Percentiles rank a stretch among this genome's conserved stretches.
These are phyloP conservation scores for Anguilla anguilla DNA, from an alignment of 2,797 vertebrate species.

Conservation along the genomic window DNA sequence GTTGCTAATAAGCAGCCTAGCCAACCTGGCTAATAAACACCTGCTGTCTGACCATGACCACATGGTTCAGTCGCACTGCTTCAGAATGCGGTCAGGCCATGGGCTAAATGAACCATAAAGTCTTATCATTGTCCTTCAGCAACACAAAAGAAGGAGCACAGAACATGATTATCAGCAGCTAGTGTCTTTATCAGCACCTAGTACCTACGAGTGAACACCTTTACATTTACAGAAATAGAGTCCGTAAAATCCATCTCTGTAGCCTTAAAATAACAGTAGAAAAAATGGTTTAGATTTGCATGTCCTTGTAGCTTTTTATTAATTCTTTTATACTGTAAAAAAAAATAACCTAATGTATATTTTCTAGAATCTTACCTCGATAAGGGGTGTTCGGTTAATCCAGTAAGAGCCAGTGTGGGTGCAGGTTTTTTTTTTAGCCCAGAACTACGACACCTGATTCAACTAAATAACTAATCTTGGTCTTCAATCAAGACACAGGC, in stretches of 20 bases:
- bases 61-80: neutral
- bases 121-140: neutral
- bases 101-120: neutral
- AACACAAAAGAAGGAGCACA: neutral
- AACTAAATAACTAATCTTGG: neutral
- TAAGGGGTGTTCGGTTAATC: neutral
- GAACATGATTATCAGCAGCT: neutral
- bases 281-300: neutral
- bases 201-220: neutral
- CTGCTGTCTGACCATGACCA: neutral
- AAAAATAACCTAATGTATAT: no score
- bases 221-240: neutral
- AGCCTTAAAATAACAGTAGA: neutral
- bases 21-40: neutral
- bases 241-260: neutral
- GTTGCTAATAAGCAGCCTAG: neutral
- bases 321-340: neutral
- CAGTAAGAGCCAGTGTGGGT: neutral
- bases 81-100: neutral
- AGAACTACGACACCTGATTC: neutral
- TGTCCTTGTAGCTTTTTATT: neutral
- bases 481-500: neutral
- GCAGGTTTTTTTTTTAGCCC: neutral
- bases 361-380: neutral
- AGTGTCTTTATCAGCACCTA: neutral